These are phyloP conservation scores for Nothocercus nigrocapillus DNA, from an alignment of 2,113 vertebrate genomes.

Conservation along the genomic window DNA sequence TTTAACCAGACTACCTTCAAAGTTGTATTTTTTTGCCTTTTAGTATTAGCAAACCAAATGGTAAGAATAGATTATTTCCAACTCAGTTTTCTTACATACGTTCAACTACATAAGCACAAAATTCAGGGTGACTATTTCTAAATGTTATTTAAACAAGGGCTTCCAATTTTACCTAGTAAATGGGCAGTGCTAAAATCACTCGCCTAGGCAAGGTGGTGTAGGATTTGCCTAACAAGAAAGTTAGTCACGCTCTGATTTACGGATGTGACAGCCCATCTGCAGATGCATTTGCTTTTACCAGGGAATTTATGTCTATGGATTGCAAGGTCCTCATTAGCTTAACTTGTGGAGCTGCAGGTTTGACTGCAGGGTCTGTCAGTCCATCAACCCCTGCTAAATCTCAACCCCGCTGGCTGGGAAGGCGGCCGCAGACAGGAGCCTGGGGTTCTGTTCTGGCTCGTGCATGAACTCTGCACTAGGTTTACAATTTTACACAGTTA, in stretches of 20 bases:
- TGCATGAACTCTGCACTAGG: background rate
- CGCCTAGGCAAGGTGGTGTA: background rate
- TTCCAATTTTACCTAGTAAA: background rate
- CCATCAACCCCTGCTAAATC: background rate
- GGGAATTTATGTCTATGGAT: background rate
- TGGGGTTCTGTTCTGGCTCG: background rate
- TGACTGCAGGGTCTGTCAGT: background rate
- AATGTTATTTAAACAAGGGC: conserved; percentile 1
- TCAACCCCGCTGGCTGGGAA: background rate
- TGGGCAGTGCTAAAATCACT: background rate
- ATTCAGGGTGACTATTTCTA: background rate
- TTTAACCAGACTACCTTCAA: background rate
- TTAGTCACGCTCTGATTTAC: background rate
- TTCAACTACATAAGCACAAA: background rate
- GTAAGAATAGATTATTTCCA: background rate
- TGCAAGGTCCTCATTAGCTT: background rate
- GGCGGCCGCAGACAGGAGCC: background rate
- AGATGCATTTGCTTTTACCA: background rate
- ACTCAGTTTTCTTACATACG: background rate
- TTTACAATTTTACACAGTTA: background rate
- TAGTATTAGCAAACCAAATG: background rate
- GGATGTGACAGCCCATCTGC: background rate
- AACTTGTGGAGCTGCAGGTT: background rate
- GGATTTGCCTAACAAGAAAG: background rate
- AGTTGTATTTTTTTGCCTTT: background rate